A percentile compares a stretch with the other conserved stretches of the same genome.
phyloP scores from a whole-genome alignment of 2,797 vertebrate species.

The Thaleichthys pacificus region DNA sequence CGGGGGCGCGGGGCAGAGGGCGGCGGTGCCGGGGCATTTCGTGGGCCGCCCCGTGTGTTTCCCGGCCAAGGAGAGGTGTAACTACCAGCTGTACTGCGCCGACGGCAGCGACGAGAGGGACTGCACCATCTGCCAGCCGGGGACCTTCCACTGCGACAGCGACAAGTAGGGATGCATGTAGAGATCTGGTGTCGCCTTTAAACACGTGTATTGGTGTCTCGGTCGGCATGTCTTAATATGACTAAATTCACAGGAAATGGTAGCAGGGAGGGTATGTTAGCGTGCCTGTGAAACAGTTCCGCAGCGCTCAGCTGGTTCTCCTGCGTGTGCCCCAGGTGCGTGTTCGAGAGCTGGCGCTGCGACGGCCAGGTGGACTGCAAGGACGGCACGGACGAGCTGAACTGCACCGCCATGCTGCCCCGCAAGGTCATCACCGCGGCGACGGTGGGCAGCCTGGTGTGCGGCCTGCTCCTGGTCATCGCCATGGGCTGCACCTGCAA shows the following conservation, averaged over 20 bases:
- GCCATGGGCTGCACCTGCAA: conserved; percentile 93
- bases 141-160: conserved; percentile 87
- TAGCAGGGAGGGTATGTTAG: too few species aligned
- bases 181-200: neutral
- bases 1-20: conserved; percentile 59
- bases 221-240: neutral
- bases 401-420: conserved; percentile 83
- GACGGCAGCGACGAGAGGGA: conserved; percentile 86
- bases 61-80: conserved; percentile 80
- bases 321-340: conserved; percentile 68
- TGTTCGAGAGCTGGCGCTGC: conserved; percentile 92
- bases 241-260: too few species aligned
- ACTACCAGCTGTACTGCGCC: conserved; percentile 88
- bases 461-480: conserved; percentile 87
- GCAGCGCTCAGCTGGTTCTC: too few species aligned
- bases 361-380: conserved; percentile 90
- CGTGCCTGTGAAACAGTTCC: too few species aligned
- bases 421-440: conserved; percentile 91
- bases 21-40: conserved; percentile 42
- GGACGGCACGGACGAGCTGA: conserved; percentile 85
- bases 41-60: conserved; percentile 76
- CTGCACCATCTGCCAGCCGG: conserved; percentile 84
- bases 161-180: conserved; percentile 69
- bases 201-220: neutral
- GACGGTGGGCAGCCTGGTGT: conserved; percentile 88